phyloP scores from a whole-genome alignment of 2,113 vertebrate species.

The Zootoca vivipara region DNA sequence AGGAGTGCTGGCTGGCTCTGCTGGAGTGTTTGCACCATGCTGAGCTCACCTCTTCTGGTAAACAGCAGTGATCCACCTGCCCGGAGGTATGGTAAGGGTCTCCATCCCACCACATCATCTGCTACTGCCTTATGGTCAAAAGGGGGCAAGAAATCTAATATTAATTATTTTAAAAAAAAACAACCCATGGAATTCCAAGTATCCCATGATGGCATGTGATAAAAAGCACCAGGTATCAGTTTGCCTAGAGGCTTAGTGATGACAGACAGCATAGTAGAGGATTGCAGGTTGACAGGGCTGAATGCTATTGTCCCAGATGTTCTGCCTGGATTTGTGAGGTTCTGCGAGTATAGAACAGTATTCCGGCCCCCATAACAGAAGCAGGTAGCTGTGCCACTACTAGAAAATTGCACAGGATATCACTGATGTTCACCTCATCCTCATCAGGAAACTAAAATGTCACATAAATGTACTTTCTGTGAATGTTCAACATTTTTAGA shows the following conservation, averaged over 20 bases:
- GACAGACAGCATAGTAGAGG: background rate
- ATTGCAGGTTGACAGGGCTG: background rate
- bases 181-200: too few species aligned
- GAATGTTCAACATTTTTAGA: background rate
- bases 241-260: background rate
- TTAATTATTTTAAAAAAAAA: too few species aligned
- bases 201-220: background rate
- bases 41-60: too few species aligned
- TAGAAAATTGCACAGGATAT: background rate
- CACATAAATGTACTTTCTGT: background rate
- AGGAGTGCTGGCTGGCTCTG: too few species aligned
- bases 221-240: background rate
- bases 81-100: too few species aligned
- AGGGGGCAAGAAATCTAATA: too few species aligned
- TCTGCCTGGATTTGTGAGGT: background rate
- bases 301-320: background rate
- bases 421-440: background rate
- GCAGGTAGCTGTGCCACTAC: background rate
- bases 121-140: too few species aligned
- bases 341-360: background rate
- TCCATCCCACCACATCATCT: too few species aligned
- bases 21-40: too few species aligned
- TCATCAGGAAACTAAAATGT: background rate
- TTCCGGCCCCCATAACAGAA: background rate
- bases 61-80: too few species aligned